A percentile compares a stretch with the other conserved stretches of the same genome.
Conservation (phyloP, 2,113 vertebrate genomes). For the Macquaria ambigua region DNA sequence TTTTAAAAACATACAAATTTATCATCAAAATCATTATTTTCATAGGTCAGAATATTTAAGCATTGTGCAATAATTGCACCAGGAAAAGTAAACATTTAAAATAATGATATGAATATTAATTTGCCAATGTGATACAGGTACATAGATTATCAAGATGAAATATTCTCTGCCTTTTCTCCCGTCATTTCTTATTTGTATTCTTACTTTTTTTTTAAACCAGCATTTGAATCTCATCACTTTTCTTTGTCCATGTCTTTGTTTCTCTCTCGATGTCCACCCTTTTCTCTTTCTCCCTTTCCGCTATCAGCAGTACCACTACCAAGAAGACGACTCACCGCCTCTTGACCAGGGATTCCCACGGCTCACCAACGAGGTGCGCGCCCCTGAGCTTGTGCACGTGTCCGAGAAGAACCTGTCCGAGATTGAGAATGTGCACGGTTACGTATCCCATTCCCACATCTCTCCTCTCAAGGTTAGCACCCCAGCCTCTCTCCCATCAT, state of each 20-base stretch:
- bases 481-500: neutral
- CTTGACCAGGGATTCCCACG: slow-evolving; percentile 93
- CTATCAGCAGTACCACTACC: slow-evolving; percentile 92
- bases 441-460: slow-evolving; percentile 96
- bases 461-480: slow-evolving; percentile 95
- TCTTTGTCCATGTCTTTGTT: neutral
- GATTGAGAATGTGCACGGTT: slow-evolving; percentile 97
- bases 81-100: neutral
- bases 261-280: neutral
- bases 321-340: slow-evolving; percentile 91
- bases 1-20: neutral
- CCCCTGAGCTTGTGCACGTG: slow-evolving; percentile 95
- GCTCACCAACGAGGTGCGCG: slow-evolving; percentile 91
- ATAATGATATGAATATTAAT: neutral
- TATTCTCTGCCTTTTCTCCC: neutral
- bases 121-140: neutral
- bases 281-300: neutral
- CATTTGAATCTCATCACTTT: neutral
- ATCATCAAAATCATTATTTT: neutral
- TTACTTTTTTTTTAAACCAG: neutral
- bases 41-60: neutral
- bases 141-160: neutral
- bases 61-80: neutral
- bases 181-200: neutral
- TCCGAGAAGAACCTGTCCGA: slow-evolving; percentile 98